Evolutionary conservation across 2,888 invertebrate species (phyloP), one percentile per base, ranked within the genome.

Genomic region (Crepidodera aurea): DNA sequence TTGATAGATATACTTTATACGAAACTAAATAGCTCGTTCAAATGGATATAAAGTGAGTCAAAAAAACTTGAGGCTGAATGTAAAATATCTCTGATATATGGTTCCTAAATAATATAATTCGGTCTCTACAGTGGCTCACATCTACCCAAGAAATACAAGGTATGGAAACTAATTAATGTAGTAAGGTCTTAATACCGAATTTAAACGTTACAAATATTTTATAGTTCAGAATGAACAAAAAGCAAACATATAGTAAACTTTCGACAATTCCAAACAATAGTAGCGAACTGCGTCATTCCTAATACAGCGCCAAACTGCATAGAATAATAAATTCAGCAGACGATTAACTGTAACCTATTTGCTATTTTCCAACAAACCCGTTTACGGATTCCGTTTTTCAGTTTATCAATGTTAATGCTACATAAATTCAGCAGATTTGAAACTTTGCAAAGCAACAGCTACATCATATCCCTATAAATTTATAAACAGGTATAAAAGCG

Each of bases 311-410:
- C 7, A 48, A 27, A 48, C 27, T 48, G 48, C 29, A 48, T 48
- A 27, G 29, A 27, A 48, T 29, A 48, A 48, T 48, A 48, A 48
- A 48, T 48, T 48, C 12, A 13, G 48, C 48, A 16, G 27, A 29
- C 48, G 48, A 48, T 48, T 48, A 48, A 19, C 48, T 48, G 3
- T 48, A 48, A 48, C 44, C 22, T 22, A 22, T 44, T 44, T 44
- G 3, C 22, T 8, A 22, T 44, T 44, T 44, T 22, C 22, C 44
- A 44, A 22, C 22, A 25, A 44, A 22, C 44, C 44, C 25, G 13
- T 44, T 44, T 44, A 19, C 48, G 25, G n/a, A 48, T 27, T 25
- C 48, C 48, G 27, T 48, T 48, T 48, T 15, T 8, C 15, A 48
- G 27, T 48, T 48, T 48, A 48, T 48, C 48, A 48, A 25, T 12